Percentiles rank a stretch among this genome's conserved stretches.
Conservation (phyloP, 53 echinoderm and acorn worm genomes). For the Echinometra lucunter region DNA sequence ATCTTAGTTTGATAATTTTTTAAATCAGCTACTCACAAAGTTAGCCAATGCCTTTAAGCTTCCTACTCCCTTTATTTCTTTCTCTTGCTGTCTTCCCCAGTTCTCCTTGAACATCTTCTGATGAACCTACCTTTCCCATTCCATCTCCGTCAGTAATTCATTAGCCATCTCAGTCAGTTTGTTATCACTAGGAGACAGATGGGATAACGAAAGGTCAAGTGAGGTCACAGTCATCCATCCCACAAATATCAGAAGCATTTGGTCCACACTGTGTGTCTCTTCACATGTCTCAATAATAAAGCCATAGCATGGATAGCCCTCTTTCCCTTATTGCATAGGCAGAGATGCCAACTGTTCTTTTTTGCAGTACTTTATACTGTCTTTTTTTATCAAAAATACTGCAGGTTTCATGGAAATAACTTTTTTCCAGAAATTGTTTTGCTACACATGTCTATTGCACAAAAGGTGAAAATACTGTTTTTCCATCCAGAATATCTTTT, state of each 20-base stretch:
- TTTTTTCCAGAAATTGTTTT: too few species aligned
- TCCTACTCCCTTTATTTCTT: background rate
- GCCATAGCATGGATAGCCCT: background rate
- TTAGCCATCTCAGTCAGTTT: slow-evolving; percentile 24
- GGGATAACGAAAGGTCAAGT: slow-evolving; percentile 47
- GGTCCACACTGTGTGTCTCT: background rate
- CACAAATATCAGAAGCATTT: slow-evolving; percentile 54
- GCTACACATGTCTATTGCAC: too few species aligned
- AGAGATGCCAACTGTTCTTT: too few species aligned
- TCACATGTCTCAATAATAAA: background rate
- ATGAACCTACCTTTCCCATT: background rate
- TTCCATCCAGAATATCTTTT: too few species aligned
- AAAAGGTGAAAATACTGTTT: too few species aligned
- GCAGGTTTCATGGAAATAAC: too few species aligned
- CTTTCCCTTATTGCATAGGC: background rate
- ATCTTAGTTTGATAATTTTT: too few species aligned
- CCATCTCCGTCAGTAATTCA: background rate
- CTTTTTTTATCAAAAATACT: too few species aligned
- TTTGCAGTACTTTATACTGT: too few species aligned
- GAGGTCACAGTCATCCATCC: slow-evolving; percentile 50
- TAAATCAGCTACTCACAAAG: too few species aligned
- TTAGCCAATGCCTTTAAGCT: too few species aligned
- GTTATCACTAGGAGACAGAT: slow-evolving; percentile 46
- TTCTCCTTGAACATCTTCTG: background rate
- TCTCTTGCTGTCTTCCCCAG: background rate